Evolutionary conservation across 2,888 invertebrate genomes (phyloP).

Genomic region (Scaptomyza reducta): DNA sequence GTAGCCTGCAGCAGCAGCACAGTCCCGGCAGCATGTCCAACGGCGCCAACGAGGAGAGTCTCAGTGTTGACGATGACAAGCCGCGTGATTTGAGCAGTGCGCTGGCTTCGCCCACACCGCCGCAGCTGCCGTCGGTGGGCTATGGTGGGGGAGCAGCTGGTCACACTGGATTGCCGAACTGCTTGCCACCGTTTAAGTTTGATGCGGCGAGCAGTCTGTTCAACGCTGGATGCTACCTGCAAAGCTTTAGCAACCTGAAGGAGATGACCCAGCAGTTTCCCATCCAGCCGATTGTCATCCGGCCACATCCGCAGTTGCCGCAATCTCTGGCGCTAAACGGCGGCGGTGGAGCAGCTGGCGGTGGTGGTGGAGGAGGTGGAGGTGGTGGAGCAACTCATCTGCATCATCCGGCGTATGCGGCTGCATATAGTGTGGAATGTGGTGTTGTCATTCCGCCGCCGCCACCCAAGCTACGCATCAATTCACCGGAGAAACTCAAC

Average conservation of each 20-base stretch:
- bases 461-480: slow-evolving; percentile 84
- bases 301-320: slow-evolving; percentile 84
- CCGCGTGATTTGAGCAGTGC: slow-evolving; percentile 82
- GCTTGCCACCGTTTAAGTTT: slow-evolving; percentile 82
- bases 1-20: slow-evolving; percentile 83
- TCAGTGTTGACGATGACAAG: slow-evolving; percentile 84
- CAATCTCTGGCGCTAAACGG: slow-evolving; percentile 81
- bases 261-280: slow-evolving; percentile 84
- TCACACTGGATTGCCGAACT: slow-evolving; percentile 62
- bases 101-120: slow-evolving; percentile 68
- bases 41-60: slow-evolving; percentile 83
- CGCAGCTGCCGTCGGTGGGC: slow-evolving; percentile 57
- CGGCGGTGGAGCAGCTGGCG: slow-evolving; percentile 63
- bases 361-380: slow-evolving; percentile 42
- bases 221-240: slow-evolving; percentile 84
- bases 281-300: slow-evolving; percentile 83
- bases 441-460: slow-evolving; percentile 52
- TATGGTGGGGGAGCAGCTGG: slow-evolving; percentile 39
- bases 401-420: slow-evolving; percentile 77
- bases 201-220: slow-evolving; percentile 83
- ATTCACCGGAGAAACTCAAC: slow-evolving; percentile 84
- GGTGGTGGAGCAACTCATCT: slow-evolving; percentile 51
- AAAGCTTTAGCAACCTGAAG: slow-evolving; percentile 83
- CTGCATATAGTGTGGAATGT: slow-evolving; percentile 74
- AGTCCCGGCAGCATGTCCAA: slow-evolving; percentile 84